phyloP scores from a whole-genome alignment of 2,113 vertebrate species.

The Strigops habroptila region DNA sequence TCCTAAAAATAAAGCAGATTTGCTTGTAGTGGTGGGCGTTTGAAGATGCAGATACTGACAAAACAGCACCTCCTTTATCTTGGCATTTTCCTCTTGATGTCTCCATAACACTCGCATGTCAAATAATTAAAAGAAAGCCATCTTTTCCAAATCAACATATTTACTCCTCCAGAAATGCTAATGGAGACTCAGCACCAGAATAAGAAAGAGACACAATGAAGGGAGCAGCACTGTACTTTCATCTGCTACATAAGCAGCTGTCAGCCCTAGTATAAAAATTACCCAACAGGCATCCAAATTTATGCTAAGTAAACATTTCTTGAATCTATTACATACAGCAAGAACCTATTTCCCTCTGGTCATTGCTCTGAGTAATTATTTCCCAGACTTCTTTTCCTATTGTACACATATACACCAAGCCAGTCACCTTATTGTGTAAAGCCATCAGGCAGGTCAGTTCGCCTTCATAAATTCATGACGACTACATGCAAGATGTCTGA shows the following conservation, averaged over 20 bases:
- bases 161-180: conserved; percentile 48
- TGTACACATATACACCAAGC: background rate
- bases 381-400: background rate
- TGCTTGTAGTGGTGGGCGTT: background rate
- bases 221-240: background rate
- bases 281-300: background rate
- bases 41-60: background rate
- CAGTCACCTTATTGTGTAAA: background rate
- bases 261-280: background rate
- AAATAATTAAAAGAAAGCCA: conserved; percentile 4
- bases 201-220: conserved; percentile 13
- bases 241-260: conserved; percentile 33
- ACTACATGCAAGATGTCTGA: background rate
- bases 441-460: background rate
- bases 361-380: background rate
- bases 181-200: background rate
- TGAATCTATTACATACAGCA: background rate
- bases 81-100: conserved; percentile 24
- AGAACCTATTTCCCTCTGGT: background rate
- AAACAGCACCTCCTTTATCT: conserved; percentile 43
- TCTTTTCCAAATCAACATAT: background rate
- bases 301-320: conserved; percentile 19
- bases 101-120: background rate
- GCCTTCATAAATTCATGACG: fast-evolving
- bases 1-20: conserved; percentile 48